A percentile compares a stretch with the other conserved stretches of the same genome.
Evolutionary conservation across 2,888 invertebrate genomes (phyloP).

Genomic region (Exephanes ischioxanthus): DNA sequence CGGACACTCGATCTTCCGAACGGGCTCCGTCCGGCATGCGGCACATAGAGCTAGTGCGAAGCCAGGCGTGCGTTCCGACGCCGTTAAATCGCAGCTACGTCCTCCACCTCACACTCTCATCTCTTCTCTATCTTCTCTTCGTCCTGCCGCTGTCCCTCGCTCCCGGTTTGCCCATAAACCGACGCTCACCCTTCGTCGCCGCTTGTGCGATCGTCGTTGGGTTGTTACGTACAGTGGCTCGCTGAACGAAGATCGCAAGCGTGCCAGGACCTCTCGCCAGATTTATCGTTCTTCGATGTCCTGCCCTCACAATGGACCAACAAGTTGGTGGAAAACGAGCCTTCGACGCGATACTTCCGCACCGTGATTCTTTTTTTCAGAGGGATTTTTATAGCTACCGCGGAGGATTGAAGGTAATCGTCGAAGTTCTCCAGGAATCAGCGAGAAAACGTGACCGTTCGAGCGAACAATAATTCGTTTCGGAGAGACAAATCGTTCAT

Average conservation of each 20-base stretch:
- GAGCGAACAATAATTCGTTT: slow-evolving; percentile 66
- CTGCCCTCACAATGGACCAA: slow-evolving; percentile 81
- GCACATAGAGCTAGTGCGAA: slow-evolving; percentile 48
- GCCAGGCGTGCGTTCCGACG: slow-evolving; percentile 65
- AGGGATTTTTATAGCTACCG: background rate
- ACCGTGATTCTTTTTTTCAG: background rate
- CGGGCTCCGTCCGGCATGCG: slow-evolving; percentile 60
- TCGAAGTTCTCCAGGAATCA: background rate
- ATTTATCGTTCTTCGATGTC: slow-evolving; percentile 83
- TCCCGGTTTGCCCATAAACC: slow-evolving; percentile 81
- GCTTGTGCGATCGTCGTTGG: slow-evolving; percentile 47
- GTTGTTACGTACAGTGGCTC: slow-evolving; percentile 26
- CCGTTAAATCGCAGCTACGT: slow-evolving; percentile 75
- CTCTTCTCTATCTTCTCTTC: slow-evolving; percentile 60
- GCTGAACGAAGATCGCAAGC: slow-evolving; percentile 55
- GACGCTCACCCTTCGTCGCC: slow-evolving; percentile 72
- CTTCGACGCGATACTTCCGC: slow-evolving; percentile 55
- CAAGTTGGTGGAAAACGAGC: slow-evolving; percentile 83
- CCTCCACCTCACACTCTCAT: slow-evolving; percentile 47
- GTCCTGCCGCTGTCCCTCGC: slow-evolving; percentile 37
- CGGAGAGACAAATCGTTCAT: slow-evolving; percentile 74
- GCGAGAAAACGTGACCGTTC: slow-evolving; percentile 36
- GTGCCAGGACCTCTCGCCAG: slow-evolving; percentile 68
- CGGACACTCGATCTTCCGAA: slow-evolving; percentile 85
- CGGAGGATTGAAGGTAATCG: slow-evolving; percentile 7